Conservation (phyloP, 2,888 invertebrate species). For the Heliconius aoede region DNA sequence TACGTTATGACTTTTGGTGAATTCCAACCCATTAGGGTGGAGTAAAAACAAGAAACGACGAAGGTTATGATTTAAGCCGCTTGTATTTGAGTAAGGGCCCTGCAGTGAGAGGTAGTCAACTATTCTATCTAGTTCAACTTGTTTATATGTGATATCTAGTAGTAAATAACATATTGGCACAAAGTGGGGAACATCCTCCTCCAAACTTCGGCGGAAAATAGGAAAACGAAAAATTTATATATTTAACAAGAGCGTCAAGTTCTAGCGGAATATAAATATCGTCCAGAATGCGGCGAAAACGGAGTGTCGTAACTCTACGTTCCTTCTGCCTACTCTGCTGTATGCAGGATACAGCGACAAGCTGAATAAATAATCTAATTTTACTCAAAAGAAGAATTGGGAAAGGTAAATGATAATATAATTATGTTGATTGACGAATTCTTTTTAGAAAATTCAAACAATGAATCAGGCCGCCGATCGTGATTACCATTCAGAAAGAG, state of each 20-base stretch:
- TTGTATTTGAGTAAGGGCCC: neutral
- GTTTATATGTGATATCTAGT: neutral
- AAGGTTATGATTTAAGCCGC: slow-evolving; percentile 11
- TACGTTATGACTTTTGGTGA: slow-evolving; percentile 50
- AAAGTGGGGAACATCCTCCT: too few species aligned
- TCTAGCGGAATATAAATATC: too few species aligned
- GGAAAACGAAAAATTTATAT: too few species aligned
- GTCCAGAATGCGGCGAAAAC: too few species aligned
- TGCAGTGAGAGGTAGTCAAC: neutral
- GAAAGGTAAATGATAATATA: slow-evolving; percentile 14
- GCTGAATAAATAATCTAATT: too few species aligned
- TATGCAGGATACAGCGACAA: too few species aligned
- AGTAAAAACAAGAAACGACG: slow-evolving; percentile 1
- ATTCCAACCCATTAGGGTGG: slow-evolving; percentile 2
- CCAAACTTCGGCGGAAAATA: too few species aligned
- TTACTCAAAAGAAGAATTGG: neutral
- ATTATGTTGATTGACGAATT: slow-evolving; percentile 15
- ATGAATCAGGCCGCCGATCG: slow-evolving; percentile 24
- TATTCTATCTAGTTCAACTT: too few species aligned
- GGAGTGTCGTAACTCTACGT: too few species aligned
- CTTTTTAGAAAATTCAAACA: slow-evolving; percentile 5
- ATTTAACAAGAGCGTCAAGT: too few species aligned
- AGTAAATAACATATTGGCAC: neutral
- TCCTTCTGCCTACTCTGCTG: too few species aligned
- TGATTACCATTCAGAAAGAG: slow-evolving; percentile 30